Conservation (phyloP, 2,113 vertebrate genomes). For the Strigops habroptila region DNA sequence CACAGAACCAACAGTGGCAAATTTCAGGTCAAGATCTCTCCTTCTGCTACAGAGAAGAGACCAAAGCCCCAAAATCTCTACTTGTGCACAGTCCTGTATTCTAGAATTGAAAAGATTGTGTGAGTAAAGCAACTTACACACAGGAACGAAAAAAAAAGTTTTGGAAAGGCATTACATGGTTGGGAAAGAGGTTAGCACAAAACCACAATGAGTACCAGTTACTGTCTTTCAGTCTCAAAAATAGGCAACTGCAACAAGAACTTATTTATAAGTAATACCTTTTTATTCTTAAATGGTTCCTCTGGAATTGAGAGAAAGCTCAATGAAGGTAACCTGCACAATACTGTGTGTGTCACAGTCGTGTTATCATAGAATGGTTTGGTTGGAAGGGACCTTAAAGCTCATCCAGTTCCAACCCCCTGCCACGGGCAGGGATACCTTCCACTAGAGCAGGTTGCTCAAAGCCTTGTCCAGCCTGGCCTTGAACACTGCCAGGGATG, state of each 20-base stretch:
- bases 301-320: not conserved
- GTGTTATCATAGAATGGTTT: not conserved
- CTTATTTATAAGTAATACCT: not conserved
- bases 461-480: not conserved
- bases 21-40: not conserved
- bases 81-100: not conserved
- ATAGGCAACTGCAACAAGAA: not conserved
- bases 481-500: not conserved
- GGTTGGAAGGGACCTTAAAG: not conserved
- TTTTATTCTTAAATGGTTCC: not conserved
- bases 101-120: not conserved
- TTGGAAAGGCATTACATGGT: not conserved
- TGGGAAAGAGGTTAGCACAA: not conserved
- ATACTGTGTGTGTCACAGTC: not conserved
- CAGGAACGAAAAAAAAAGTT: not conserved
- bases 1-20: not conserved
- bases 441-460: not conserved
- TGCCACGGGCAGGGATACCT: not conserved
- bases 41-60: not conserved
- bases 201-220: not conserved
- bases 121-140: not conserved
- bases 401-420: not conserved
- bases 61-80: not conserved
- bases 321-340: not conserved
- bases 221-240: not conserved